A percentile compares a stretch with the other conserved stretches of the same genome.
These are phyloP conservation scores for Takifugu rubripes DNA, from an alignment of 2,797 vertebrate species.

Conservation along the genomic window DNA sequence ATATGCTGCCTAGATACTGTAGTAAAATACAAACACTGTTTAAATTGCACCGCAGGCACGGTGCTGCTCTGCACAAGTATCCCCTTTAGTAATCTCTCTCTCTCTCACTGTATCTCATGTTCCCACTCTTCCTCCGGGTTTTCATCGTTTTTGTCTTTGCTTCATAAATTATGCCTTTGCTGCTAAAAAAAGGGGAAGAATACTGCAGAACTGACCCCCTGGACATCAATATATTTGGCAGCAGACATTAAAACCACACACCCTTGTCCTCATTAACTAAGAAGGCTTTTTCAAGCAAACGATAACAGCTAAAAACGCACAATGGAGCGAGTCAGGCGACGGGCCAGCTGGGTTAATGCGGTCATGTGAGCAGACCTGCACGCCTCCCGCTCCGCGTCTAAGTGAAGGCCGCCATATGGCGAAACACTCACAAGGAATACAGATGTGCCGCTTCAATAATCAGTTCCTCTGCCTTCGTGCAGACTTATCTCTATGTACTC, in stretches of 20 bases:
- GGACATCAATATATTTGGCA: slow-evolving; percentile 6
- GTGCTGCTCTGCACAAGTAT: slow-evolving; percentile 29
- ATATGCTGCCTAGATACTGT: slow-evolving; percentile 58
- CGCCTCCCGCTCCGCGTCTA: slow-evolving; percentile 30
- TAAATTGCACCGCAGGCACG: slow-evolving; percentile 43
- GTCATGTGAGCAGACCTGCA: slow-evolving; percentile 46
- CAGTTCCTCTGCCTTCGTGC: neutral
- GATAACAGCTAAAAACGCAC: slow-evolving; percentile 36
- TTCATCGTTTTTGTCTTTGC: slow-evolving; percentile 3
- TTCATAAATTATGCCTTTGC: neutral
- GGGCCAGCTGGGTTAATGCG: slow-evolving; percentile 52
- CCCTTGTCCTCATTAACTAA: slow-evolving; percentile 11
- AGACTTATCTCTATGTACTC: slow-evolving; percentile 24
- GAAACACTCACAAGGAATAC: slow-evolving; percentile 45
- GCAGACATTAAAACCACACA: slow-evolving; percentile 19
- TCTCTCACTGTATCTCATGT: slow-evolving; percentile 1
- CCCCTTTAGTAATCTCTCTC: slow-evolving; percentile 7
- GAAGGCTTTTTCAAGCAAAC: slow-evolving; percentile 27
- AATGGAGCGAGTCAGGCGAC: slow-evolving; percentile 60
- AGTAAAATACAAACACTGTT: slow-evolving; percentile 58
- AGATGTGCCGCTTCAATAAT: slow-evolving; percentile 29
- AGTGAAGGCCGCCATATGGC: slow-evolving; percentile 40
- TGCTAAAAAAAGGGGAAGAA: neutral
- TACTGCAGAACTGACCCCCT: slow-evolving; percentile 12
- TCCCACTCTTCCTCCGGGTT: neutral